Evolutionary conservation across 1,140 invertebrate genomes (phyloP), one percentile per base, ranked within the genome.

Genomic region (Drosophila equinoxialis): DNA sequence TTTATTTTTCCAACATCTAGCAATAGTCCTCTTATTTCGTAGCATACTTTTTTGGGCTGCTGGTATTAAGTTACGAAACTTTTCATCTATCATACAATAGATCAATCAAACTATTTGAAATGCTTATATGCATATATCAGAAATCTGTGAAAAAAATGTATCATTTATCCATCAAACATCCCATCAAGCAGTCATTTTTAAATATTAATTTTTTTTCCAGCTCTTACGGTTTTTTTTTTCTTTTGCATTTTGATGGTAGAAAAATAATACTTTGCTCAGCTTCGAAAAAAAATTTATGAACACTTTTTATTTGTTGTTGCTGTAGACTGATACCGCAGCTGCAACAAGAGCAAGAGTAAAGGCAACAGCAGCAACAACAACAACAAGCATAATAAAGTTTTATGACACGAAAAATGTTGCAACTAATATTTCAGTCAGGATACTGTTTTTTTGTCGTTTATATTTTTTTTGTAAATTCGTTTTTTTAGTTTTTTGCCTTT

Each of bases 401-500:
- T 77, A 89, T 90, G 84, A 81, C 84, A 87, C 84, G 63, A 87
- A 89, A 89, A 87, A 87, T 89, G 84, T 81, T 81, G 74, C 71
- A 87, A 80, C 84, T 84, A 84, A 89, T 89, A 89, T 89, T 89
- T 89, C 78, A 78, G 45, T 10, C 45, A 51, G 45, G 45, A 51
- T 51, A 81, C 60, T 62, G 63, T 77, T 73, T 73, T 79, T 64
- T 66, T 69, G 62, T 68, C 67, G 13, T 54, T 48, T 30, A 1
- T 39, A 11, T 17, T 17, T 17, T 17, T 51, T 59, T 20, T 60
- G 35, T 39, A 39, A 39, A 39, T 39, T 39, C 11, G 42, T 51
- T 62, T 26, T 23, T 55, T 58, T 64, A 42, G 3, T 65, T 61
- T 41, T 35, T 23, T 10, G 20, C 17, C 14, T 3, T 13, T 13